Percentiles rank a stretch among this genome's conserved stretches.
Conservation (phyloP, 2,888 invertebrate species). For the Meiosimyza platycephala region DNA sequence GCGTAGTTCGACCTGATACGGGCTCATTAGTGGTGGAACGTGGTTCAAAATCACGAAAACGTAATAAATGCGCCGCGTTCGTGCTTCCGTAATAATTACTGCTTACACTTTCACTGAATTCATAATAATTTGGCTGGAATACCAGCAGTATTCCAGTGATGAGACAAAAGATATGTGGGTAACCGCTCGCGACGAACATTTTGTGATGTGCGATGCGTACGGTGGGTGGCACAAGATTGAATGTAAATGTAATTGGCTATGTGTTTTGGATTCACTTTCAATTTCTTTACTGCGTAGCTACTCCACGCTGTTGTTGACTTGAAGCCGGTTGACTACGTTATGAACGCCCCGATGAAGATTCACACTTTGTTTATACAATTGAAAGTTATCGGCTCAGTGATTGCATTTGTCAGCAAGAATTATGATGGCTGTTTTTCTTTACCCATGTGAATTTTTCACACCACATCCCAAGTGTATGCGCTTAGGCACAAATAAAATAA, state of each 20-base stretch:
- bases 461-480: too few relatives aligned
- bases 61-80: slow-evolving; percentile 46
- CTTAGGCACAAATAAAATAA: too few relatives aligned
- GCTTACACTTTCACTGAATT: slow-evolving; percentile 43
- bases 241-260: background rate
- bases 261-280: background rate
- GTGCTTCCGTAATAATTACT: slow-evolving; percentile 40
- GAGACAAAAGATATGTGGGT: slow-evolving; percentile 6
- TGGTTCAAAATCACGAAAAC: slow-evolving; percentile 59
- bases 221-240: too few relatives aligned
- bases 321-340: background rate
- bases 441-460: too few relatives aligned
- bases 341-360: background rate
- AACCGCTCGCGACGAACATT: background rate
- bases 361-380: too few relatives aligned
- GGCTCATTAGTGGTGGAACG: slow-evolving; percentile 39
- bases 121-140: slow-evolving; percentile 35
- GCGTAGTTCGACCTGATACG: background rate
- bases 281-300: background rate
- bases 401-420: too few relatives aligned
- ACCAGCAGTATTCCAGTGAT: slow-evolving; percentile 10
- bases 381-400: too few relatives aligned
- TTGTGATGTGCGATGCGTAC: background rate
- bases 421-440: too few relatives aligned
- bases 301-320: slow-evolving; percentile 1